Evolutionary conservation across 1,140 invertebrate species (phyloP).

Genomic region (Polyergus mexicanus): DNA sequence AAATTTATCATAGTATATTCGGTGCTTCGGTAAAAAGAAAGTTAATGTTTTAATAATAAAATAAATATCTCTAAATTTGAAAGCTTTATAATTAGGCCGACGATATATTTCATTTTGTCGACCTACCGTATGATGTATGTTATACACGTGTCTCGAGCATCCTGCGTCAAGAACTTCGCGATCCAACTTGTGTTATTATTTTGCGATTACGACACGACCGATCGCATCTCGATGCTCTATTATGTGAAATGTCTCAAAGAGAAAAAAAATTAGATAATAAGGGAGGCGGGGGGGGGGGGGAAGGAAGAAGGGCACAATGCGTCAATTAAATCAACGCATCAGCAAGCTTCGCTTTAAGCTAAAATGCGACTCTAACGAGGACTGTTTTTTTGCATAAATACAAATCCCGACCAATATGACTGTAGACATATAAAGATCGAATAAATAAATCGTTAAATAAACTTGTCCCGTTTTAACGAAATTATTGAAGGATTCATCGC

Average conservation of each 20-base stretch:
- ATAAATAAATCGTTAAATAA: background rate
- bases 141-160: slow-evolving; percentile 18
- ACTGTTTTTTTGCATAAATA: slow-evolving; percentile 34
- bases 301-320: slow-evolving; percentile 40
- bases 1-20: background rate
- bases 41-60: background rate
- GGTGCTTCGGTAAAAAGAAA: background rate
- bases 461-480: background rate
- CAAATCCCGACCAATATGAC: background rate
- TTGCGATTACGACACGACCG: slow-evolving; percentile 29
- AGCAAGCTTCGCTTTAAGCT: slow-evolving; percentile 35
- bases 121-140: background rate
- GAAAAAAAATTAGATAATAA: background rate
- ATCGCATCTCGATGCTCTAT: background rate
- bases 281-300: background rate
- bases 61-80: slow-evolving; percentile 4
- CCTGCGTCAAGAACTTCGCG: background rate
- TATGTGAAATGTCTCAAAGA: background rate
- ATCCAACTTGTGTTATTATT: slow-evolving; percentile 14
- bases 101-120: background rate
- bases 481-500: background rate
- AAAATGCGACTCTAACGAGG: background rate
- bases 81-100: slow-evolving; percentile 20
- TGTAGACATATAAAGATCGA: slow-evolving; percentile 17
- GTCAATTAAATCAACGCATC: slow-evolving; percentile 70